Conservation (phyloP, 2,797 vertebrate species). For the Sparidentex hasta region DNA sequence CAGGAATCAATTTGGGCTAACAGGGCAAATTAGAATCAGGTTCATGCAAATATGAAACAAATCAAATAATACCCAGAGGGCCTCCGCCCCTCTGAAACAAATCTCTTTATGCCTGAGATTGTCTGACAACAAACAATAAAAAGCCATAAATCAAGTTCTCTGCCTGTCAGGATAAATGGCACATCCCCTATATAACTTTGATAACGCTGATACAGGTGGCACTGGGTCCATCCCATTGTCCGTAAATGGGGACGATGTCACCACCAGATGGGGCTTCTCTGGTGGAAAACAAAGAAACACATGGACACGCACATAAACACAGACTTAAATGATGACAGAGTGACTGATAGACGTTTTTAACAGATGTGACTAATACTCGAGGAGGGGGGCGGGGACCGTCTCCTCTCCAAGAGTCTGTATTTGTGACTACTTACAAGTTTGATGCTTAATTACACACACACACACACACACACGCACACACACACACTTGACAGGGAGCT, state of each 20-base stretch:
- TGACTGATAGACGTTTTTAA: conserved; percentile 21
- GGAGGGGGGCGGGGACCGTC: background rate
- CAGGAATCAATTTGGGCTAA: conserved; percentile 27
- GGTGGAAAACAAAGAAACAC: conserved; percentile 46
- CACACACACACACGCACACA: conserved; percentile 30
- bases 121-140: conserved; percentile 57
- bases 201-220: conserved; percentile 69
- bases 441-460: conserved; percentile 50
- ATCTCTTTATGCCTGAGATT: conserved; percentile 23
- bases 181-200: conserved; percentile 49
- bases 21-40: conserved; percentile 29
- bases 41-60: conserved; percentile 49
- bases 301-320: background rate
- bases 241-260: conserved; percentile 11
- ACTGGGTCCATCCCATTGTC: conserved; percentile 55
- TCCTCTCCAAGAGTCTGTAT: conserved; percentile 22
- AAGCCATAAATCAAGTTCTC: conserved; percentile 65
- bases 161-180: conserved; percentile 56
- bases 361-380: conserved; percentile 23
- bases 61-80: conserved; percentile 35
- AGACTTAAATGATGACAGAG: conserved; percentile 14
- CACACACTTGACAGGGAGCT: conserved; percentile 51
- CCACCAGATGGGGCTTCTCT: conserved; percentile 66
- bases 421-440: conserved; percentile 32
- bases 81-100: conserved; percentile 21